phyloP scores from a whole-genome alignment of 2,113 vertebrate genomes.

The Bos taurus region ARS-UCD2.0 NC_037328.1:63773501-63774000 shows the following conservation, averaged over 20 bases:
- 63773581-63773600: background rate
- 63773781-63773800: constrained; percentile 56
- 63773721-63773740: constrained; percentile 51
- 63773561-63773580: background rate
- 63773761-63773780: background rate
- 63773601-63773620: background rate
- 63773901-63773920: constrained; percentile 33
- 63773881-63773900: constrained; percentile 58
- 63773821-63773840: constrained; percentile 71
- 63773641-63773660: background rate
- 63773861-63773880: constrained; percentile 72
- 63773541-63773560: background rate
- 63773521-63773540: background rate
- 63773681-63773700: background rate
- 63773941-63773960: background rate
- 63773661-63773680: background rate
- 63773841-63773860: constrained; percentile 61
- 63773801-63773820: constrained; percentile 37
- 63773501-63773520: background rate
- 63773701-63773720: constrained; percentile 11
- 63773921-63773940: constrained; percentile 56
- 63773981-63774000: background rate
- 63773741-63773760: constrained; percentile 21
- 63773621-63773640: background rate
- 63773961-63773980: constrained; percentile 27